Conservation (phyloP, 2,113 vertebrate genomes). For the Pseudorectes ferrugineus region DNA sequence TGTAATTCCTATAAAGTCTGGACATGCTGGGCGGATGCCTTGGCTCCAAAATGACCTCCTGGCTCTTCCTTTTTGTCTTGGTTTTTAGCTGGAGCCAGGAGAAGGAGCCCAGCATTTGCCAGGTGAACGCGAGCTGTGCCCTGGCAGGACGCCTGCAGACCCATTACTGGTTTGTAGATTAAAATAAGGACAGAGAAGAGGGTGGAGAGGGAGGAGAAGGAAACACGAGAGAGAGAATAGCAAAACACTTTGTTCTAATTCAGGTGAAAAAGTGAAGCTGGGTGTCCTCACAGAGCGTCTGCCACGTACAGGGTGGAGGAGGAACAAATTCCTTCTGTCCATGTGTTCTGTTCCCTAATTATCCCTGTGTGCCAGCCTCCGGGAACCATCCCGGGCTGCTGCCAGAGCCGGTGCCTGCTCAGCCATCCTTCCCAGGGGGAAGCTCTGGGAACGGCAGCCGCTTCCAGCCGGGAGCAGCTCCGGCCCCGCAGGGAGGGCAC, state of each 20-base stretch:
- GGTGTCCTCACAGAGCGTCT: not conserved
- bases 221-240: not conserved
- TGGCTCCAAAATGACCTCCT: constrained; percentile 26
- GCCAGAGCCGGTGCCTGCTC: constrained; percentile 10
- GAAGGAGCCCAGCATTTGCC: constrained; percentile 26
- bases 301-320: constrained; percentile 44
- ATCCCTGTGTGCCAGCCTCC: not conserved
- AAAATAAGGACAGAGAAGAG: not conserved
- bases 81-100: constrained; percentile 30
- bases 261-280: constrained; percentile 25
- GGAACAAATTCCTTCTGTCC: not conserved
- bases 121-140: constrained; percentile 16
- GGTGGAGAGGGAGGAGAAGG: not conserved
- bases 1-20: constrained; percentile 25
- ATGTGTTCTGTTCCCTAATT: not conserved
- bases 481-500: not conserved
- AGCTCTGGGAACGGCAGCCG: not conserved
- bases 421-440: not conserved
- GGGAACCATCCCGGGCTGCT: not conserved
- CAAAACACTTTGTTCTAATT: constrained; percentile 35
- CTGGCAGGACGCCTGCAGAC: constrained; percentile 23
- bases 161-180: constrained; percentile 38
- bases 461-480: not conserved
- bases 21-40: constrained; percentile 18
- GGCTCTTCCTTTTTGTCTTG: constrained; percentile 7